Base-by-base conservation (phyloP, 2,797 vertebrate genomes). In the Vipera latastei region DNA sequence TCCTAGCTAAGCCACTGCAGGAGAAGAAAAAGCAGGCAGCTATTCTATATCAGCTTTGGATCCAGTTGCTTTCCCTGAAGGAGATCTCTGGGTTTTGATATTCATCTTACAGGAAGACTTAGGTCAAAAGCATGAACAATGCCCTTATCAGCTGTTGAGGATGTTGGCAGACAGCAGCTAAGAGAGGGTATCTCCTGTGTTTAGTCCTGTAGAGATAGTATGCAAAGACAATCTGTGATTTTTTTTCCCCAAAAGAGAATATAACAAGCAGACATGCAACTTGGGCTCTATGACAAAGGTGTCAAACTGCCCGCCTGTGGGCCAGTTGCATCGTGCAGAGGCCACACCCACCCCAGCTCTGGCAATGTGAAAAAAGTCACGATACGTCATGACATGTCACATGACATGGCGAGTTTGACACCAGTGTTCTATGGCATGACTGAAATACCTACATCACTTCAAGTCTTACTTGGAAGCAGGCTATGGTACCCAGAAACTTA, bases 1-100 rank as follows among this genome's bases (percentile, higher is more conserved):
- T 56, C 26, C 28, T 69, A 59, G 86, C 51, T 53, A 86, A 28
- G 53, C 69, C 51, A 56, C 2, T 12, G 55, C 38, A 85, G 48
- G 61, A 20, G 11, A 32, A 20, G 32, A 57, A 38, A 83, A 14
- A 28, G 57, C 6, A 4, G 32, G 5, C 18, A 90, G 44, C 44
- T 93, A 26, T 93, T 88, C 56, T 93, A 11, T 22, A 73, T 85
- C 48, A 90, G n/a, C 55, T 87, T 26, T 60, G 12, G 55, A 91
- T 78, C 83, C 93, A 90, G 63, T 88, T 92, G 91, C 93, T 92
- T 92, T 92, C 48, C 85, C 63, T 12, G 8, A 86, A 93, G 91
- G 93, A 25, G 60, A 48, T 87, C 32, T 87, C 14, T 78, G 91
- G 61, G 26, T 88, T 90, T 89, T 51, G 51, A 69, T 18, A 44